Percentiles rank a stretch among this genome's conserved stretches.
Conservation (phyloP, 1,140 invertebrate species). For the Drosophila pseudoobscura region DNA sequence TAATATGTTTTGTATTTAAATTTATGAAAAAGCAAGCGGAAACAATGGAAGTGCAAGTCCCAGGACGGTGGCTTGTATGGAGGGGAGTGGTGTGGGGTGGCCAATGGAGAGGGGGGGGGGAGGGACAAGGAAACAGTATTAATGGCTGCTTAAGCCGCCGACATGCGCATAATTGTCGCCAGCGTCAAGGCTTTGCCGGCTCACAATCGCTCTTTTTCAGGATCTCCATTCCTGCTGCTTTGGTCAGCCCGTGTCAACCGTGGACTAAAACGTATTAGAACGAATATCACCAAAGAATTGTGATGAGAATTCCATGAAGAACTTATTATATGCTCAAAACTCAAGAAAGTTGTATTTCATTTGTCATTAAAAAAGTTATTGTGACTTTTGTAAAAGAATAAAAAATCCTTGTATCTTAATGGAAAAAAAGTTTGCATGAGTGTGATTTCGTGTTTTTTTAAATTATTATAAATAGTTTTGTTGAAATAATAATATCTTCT, state of each 20-base stretch:
- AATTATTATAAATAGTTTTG: too few species aligned
- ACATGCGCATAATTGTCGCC: slow-evolving; percentile 79
- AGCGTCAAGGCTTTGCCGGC: slow-evolving; percentile 30
- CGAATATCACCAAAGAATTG: not conserved
- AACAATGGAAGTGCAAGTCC: slow-evolving; percentile 51
- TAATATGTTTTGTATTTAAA: slow-evolving; percentile 82
- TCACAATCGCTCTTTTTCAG: not conserved
- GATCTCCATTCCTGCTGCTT: not conserved
- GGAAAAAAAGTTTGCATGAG: too few species aligned
- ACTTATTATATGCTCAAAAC: too few species aligned
- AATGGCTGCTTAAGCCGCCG: slow-evolving; percentile 80
- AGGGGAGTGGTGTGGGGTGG: not conserved
- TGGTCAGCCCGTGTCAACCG: slow-evolving; percentile 28
- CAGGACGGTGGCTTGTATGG: not conserved
- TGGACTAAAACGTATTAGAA: not conserved
- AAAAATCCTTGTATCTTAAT: too few species aligned
- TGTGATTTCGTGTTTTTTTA: too few species aligned
- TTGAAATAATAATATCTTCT: too few species aligned
- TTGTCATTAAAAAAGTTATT: not conserved
- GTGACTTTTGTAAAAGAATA: too few species aligned
- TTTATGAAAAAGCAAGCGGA: slow-evolving; percentile 72
- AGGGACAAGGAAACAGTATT: slow-evolving; percentile 54
- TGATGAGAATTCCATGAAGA: too few species aligned
- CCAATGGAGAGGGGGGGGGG: not conserved
- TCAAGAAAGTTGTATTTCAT: slow-evolving; percentile 26